Percentiles rank a stretch among this genome's conserved stretches.
These are phyloP conservation scores for Alouatta palliata DNA, from an alignment of 2,113 vertebrate genomes.

Conservation along the genomic window DNA sequence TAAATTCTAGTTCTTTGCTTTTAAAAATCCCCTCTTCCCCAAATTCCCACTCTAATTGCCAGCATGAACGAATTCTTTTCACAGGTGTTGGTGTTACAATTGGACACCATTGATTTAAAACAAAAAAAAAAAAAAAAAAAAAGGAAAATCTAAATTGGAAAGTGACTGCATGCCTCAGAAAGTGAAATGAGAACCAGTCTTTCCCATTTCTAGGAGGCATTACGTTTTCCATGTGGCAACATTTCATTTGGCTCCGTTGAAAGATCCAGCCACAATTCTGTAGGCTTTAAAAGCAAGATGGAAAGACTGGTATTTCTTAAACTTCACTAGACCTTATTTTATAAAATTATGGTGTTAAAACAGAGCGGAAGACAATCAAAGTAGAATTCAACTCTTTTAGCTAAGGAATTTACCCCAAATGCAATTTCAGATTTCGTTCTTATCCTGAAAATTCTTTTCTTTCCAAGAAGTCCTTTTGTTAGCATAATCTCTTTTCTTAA, in stretches of 20 bases:
- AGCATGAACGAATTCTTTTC: slow-evolving; percentile 55
- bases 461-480: neutral
- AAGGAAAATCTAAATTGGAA: slow-evolving; percentile 65
- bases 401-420: neutral
- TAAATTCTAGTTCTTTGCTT: neutral
- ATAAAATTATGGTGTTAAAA: neutral
- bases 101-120: neutral
- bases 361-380: neutral
- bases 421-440: slow-evolving; percentile 17
- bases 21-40: neutral
- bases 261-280: slow-evolving; percentile 38
- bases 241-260: neutral
- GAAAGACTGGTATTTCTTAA: neutral
- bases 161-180: slow-evolving; percentile 52
- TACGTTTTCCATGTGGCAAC: slow-evolving; percentile 37
- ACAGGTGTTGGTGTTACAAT: slow-evolving; percentile 50
- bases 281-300: slow-evolving; percentile 40
- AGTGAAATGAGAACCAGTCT: slow-evolving; percentile 21
- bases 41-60: neutral
- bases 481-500: neutral
- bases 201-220: slow-evolving; percentile 8
- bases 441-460: neutral
- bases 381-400: neutral
- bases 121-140: too few species aligned
- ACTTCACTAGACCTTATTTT: neutral